Conservation (phyloP, 2,113 vertebrate species). For the Hirundichthys speculiger region DNA sequence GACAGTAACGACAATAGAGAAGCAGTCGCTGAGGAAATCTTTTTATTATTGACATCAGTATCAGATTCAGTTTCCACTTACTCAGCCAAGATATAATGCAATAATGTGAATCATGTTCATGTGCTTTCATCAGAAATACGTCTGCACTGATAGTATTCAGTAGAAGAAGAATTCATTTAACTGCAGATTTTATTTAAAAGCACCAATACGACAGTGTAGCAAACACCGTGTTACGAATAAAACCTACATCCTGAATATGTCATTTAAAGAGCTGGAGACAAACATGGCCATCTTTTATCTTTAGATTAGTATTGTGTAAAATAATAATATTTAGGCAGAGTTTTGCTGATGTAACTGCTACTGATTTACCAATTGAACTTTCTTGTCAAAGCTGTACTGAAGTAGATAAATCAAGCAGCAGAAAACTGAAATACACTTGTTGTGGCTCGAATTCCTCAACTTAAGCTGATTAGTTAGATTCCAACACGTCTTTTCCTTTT, state of each 20-base stretch:
- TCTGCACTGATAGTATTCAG: neutral
- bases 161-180: constrained; percentile 1
- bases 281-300: neutral
- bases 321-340: too few relatives aligned
- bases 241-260: constrained; percentile 7
- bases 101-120: constrained; percentile 18
- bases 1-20: neutral
- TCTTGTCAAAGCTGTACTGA: neutral
- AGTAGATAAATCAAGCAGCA: neutral
- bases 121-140: constrained; percentile 8
- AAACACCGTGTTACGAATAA: neutral
- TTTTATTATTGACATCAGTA: constrained; percentile 2
- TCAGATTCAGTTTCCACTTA: constrained; percentile 4
- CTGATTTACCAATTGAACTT: neutral
- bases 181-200: neutral
- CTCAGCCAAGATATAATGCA: constrained; percentile 13
- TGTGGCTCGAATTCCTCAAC: too few relatives aligned
- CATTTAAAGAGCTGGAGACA: constrained; percentile 3
- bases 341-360: neutral
- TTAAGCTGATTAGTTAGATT: too few relatives aligned
- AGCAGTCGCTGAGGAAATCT: neutral
- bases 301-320: neutral
- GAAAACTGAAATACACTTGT: too few relatives aligned
- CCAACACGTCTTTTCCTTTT: too few relatives aligned
- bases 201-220: neutral